phyloP scores from a whole-genome alignment of 2,113 vertebrate genomes.

The Microcebus jonahi region DNA sequence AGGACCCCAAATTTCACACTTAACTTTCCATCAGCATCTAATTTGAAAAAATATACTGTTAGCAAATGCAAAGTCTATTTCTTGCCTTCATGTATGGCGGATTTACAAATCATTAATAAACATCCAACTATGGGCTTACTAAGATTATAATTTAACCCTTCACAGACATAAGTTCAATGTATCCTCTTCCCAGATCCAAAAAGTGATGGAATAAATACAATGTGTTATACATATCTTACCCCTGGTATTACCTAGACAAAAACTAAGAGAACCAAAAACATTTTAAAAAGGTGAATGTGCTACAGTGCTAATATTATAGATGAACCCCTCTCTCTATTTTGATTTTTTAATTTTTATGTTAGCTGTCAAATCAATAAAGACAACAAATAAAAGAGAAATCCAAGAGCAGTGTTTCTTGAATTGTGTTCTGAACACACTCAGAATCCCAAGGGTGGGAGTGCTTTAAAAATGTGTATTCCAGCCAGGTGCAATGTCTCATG shows the following conservation, averaged over 20 bases:
- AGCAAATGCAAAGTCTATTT: conserved; percentile 31
- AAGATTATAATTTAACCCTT: not conserved
- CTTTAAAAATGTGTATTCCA: not conserved
- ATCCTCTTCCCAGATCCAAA: not conserved
- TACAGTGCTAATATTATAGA: not conserved
- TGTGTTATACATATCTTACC: not conserved
- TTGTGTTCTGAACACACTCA: not conserved
- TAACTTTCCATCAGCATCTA: conserved; percentile 92
- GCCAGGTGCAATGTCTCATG: no score
- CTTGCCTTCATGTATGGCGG: not conserved
- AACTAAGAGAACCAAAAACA: not conserved
- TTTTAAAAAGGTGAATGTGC: not conserved
- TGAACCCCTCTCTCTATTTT: not conserved
- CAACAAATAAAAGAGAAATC: not conserved
- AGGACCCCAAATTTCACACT: conserved; percentile 97
- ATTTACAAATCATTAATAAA: not conserved
- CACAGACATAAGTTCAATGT: not conserved
- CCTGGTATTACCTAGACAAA: not conserved
- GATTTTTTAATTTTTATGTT: not conserved
- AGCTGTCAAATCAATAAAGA: not conserved
- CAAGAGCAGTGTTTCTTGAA: not conserved
- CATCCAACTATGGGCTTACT: not conserved
- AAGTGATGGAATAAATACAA: not conserved
- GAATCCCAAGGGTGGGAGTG: not conserved
- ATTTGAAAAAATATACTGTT: conserved; percentile 61